Conservation (phyloP, 1,140 invertebrate genomes). For the Cotesia glomerata region DNA sequence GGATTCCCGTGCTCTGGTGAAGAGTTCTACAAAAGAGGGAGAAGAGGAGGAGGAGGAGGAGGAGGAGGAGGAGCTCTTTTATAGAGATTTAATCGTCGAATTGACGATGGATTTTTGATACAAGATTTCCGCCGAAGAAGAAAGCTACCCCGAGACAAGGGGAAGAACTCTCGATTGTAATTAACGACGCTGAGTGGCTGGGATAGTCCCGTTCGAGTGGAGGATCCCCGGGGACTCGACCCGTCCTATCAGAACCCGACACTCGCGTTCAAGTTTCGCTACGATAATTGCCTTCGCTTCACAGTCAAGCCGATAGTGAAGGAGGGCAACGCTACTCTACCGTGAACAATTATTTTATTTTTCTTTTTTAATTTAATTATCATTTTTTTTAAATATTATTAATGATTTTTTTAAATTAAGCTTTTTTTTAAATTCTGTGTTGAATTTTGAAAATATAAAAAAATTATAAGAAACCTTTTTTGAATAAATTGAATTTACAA, state of each 20-base stretch:
- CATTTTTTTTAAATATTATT: neutral
- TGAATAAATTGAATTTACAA: too few species aligned
- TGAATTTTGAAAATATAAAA: too few species aligned
- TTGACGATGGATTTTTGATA: too few species aligned
- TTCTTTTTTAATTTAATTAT: neutral
- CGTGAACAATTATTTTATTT: constrained; percentile 7
- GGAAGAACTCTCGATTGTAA: constrained; percentile 50
- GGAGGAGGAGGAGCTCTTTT: too few species aligned
- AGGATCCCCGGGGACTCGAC: constrained; percentile 54
- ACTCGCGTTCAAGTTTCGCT: constrained; percentile 58
- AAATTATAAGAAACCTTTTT: too few species aligned
- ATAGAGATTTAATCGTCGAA: too few species aligned
- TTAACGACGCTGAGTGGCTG: constrained; percentile 51
- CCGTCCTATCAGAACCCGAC: constrained; percentile 56
- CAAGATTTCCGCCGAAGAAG: neutral
- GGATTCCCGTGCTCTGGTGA: constrained; percentile 38
- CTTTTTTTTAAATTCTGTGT: too few species aligned
- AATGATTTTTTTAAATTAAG: neutral
- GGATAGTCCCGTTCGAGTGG: constrained; percentile 54
- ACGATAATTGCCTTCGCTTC: constrained; percentile 60
- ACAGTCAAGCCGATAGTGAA: constrained; percentile 43
- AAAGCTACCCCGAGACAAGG: constrained; percentile 30
- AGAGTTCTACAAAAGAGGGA: too few species aligned
- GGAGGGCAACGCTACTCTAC: neutral
- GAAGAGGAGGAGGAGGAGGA: too few species aligned